Evolutionary conservation across 1,140 invertebrate species (phyloP).

Genomic region (Drosophila santomea): DNA sequence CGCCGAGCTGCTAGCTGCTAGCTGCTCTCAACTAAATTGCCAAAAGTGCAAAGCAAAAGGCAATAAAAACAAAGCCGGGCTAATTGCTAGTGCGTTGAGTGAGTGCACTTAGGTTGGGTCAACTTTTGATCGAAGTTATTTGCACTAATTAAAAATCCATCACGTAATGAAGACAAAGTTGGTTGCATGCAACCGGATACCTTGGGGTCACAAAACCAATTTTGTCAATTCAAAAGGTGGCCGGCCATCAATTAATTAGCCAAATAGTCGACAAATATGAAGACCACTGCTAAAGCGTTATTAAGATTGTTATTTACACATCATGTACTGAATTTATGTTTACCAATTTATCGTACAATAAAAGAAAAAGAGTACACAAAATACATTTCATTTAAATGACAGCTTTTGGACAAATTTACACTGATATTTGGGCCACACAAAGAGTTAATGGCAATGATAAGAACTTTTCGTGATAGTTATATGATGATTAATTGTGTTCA

Average conservation of each 20-base stretch:
- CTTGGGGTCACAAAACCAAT: constrained; percentile 18
- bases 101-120: constrained; percentile 19
- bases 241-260: constrained; percentile 9
- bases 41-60: constrained; percentile 14
- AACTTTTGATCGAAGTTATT: constrained; percentile 38
- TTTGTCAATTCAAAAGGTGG: constrained; percentile 24
- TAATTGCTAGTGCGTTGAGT: constrained; percentile 7
- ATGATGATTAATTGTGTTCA: constrained; percentile 7
- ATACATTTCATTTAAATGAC: background rate
- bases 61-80: constrained; percentile 7
- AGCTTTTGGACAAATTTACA: background rate
- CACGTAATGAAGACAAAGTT: constrained; percentile 17
- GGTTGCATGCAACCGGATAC: background rate
- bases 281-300: background rate
- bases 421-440: constrained; percentile 1
- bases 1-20: no score
- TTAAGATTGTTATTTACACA: background rate
- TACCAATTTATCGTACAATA: no score
- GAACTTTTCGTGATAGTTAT: background rate
- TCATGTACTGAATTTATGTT: no score
- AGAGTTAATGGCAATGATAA: constrained; percentile 7
- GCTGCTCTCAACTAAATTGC: constrained; percentile 10
- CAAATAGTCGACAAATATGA: background rate
- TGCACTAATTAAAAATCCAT: constrained; percentile 48
- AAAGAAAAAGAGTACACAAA: no score